phyloP scores from a whole-genome alignment of 2,113 vertebrate species.

The Campylorhamphus procurvoides region DNA sequence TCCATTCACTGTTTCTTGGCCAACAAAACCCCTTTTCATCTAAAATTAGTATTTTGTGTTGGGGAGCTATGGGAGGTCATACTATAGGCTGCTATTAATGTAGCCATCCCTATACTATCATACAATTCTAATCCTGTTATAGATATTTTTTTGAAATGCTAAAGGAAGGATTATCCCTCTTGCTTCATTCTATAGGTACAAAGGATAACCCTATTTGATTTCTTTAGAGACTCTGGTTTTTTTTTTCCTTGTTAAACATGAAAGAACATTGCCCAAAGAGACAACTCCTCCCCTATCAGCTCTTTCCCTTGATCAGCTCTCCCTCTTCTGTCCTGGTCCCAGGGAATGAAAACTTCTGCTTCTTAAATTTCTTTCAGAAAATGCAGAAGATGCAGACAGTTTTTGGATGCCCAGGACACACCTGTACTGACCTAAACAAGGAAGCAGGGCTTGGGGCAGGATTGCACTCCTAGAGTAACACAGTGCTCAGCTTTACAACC shows the following conservation, averaged over 20 bases:
- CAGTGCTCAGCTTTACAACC: neutral
- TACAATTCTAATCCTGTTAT: neutral
- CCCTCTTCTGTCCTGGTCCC: neutral
- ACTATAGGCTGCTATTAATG: slow-evolving; percentile 7
- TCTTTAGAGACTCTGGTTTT: neutral
- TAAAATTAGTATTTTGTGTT: slow-evolving; percentile 41
- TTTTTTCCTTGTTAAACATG: neutral
- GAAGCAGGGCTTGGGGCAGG: neutral
- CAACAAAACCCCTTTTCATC: slow-evolving; percentile 39
- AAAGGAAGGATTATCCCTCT: neutral
- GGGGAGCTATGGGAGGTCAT: neutral
- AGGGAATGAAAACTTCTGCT: neutral
- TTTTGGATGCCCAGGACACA: neutral
- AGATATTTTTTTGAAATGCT: neutral
- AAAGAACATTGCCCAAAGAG: neutral
- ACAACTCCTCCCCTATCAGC: slow-evolving; percentile 26
- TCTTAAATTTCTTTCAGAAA: neutral
- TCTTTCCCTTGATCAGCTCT: neutral
- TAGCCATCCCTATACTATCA: neutral
- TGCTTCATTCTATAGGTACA: slow-evolving; percentile 1
- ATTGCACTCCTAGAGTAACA: neutral
- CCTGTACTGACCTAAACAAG: neutral
- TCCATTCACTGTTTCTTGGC: neutral
- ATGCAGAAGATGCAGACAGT: neutral
- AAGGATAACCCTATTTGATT: neutral